Evolutionary conservation across 2,797 vertebrate genomes (phyloP), one percentile per base, ranked within the genome.

Genomic region (Platyrinchus mystaceus): DNA sequence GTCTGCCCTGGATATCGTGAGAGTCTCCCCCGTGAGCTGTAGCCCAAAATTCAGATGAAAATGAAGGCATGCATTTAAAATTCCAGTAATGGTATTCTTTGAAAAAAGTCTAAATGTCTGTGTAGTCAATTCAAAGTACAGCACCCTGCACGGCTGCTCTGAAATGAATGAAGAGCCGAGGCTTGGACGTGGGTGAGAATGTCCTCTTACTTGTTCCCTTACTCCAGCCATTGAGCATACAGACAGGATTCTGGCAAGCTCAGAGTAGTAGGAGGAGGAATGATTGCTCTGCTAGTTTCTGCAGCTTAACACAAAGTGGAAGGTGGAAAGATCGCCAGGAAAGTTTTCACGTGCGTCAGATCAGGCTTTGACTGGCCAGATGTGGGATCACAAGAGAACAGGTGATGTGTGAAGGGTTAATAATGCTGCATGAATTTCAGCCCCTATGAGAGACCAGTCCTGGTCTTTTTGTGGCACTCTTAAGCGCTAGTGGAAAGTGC

Each of bases 221-320:
- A 64, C 64, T 89, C 50, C 37, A 73, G 32, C 36, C n/a, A 10
- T 53, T 87, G 53, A 83, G 64, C 78, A 20, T 71, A 43, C n/a
- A 87, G 60, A 27, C 36, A 86, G 71, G 44, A 62, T 85, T 78
- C 73, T 90, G 87, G 60, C 75, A 87, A 64, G 36, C 84, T 82
- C 20, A 32, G 22, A 80, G 62, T 59, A 58, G 15, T n/a, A 90
- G 78, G 15, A 80, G 66, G 47, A 58, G 30, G 44, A 94, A 77
- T 92, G 77, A 69, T 50, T 94, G 28, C 46, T 90, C 43, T 93
- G 44, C 47, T 94, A 18, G 30, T 76, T 93, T 88, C 56, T 68
- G 39, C 34, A 74, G 53, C 70, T 87, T 81, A 80, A 46, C 34
- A 46, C 30, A 12, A 82, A 78, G 52, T 74, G 36, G 26, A 83